A percentile compares a stretch with the other conserved stretches of the same genome.
Conservation (phyloP, 2,797 vertebrate species). For the Anguilla anguilla region DNA sequence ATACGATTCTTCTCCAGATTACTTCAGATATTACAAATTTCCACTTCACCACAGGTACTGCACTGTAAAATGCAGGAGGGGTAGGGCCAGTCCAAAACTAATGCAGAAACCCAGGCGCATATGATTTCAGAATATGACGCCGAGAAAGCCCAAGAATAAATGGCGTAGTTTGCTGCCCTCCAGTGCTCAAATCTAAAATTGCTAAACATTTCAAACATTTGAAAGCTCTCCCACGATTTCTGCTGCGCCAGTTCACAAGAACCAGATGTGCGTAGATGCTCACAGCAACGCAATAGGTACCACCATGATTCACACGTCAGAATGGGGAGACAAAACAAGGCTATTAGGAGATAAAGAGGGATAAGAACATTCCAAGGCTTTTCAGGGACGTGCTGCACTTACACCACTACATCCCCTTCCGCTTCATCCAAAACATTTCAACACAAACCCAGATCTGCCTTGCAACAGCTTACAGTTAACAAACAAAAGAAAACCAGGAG, state of each 20-base stretch:
- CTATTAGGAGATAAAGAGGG: not conserved
- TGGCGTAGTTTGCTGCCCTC: slow-evolving; percentile 30
- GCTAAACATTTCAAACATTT: slow-evolving; percentile 3
- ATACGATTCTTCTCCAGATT: not conserved
- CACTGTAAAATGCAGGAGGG: not conserved
- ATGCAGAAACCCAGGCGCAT: slow-evolving; percentile 1
- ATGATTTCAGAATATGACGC: not conserved
- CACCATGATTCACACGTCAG: not conserved
- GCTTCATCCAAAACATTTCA: slow-evolving; percentile 29
- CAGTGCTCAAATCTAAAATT: slow-evolving; percentile 22
- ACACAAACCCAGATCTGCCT: slow-evolving; percentile 8
- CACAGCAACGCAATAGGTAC: not conserved
- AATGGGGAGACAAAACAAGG: not conserved
- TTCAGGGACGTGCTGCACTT: not conserved
- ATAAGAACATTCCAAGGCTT: not conserved
- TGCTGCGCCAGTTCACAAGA: not conserved
- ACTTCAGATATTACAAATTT: not conserved
- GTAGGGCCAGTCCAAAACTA: slow-evolving; percentile 33
- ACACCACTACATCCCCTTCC: not conserved
- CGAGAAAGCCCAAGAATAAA: not conserved
- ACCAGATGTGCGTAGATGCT: not conserved
- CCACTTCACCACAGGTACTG: not conserved
- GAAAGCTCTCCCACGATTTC: not conserved
- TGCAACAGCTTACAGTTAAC: slow-evolving; percentile 18
- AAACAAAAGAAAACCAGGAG: slow-evolving; percentile 7